Evolutionary conservation across 2,113 vertebrate species (phyloP).

Genomic region (Calyptomena viridis): DNA sequence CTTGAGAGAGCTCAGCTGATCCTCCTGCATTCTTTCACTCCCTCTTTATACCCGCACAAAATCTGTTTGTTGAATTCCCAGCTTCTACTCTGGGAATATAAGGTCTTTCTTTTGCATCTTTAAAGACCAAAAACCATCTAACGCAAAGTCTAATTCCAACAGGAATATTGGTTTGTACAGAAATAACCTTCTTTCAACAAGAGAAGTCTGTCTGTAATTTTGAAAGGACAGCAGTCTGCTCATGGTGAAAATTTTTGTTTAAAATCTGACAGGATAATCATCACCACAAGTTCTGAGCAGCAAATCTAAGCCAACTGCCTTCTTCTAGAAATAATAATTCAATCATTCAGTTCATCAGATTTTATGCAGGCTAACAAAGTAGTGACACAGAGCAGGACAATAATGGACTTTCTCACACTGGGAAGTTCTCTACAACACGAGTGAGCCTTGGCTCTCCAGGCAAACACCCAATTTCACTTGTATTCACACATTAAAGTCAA

Average conservation of each 20-base stretch:
- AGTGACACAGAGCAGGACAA: not conserved
- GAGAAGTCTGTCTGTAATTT: not conserved
- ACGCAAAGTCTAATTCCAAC: not conserved
- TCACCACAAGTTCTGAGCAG: not conserved
- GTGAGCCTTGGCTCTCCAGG: not conserved
- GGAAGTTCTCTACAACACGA: not conserved
- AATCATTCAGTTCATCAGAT: not conserved
- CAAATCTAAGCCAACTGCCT: not conserved
- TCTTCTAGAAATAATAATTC: not conserved
- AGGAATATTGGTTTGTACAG: not conserved
- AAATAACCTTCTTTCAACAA: not conserved
- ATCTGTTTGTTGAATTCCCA: not conserved
- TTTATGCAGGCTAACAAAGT: not conserved
- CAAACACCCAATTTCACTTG: not conserved
- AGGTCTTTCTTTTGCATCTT: not conserved
- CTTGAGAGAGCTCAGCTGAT: not conserved
- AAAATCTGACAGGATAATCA: not conserved
- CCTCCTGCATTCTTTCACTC: not conserved
- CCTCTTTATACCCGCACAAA: not conserved
- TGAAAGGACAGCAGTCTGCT: not conserved
- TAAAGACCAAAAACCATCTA: not conserved
- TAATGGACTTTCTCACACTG: not conserved
- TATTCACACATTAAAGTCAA: not conserved
- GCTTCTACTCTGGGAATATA: not conserved
- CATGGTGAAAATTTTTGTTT: not conserved